phyloP scores from a whole-genome alignment of 1,140 invertebrate species.

The Chrysomallon squamiferum region DNA sequence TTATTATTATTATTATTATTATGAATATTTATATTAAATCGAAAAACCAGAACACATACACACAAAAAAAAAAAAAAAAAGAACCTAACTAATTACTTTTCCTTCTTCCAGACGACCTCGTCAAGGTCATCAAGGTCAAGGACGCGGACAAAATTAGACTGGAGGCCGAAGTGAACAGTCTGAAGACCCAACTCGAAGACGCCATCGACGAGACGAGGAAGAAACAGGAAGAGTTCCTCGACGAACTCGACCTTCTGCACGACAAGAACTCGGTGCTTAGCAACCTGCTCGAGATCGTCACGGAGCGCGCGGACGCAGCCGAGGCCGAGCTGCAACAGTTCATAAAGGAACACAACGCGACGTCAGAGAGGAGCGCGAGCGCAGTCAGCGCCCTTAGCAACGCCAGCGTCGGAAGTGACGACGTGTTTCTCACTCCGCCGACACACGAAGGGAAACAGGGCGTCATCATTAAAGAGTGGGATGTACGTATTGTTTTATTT shows the following conservation, averaged over 20 bases:
- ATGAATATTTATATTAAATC: too few species aligned
- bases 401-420: slow-evolving; percentile 56
- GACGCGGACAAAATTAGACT: slow-evolving; percentile 26
- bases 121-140: slow-evolving; percentile 19
- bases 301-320: slow-evolving; percentile 47
- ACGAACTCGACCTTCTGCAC: slow-evolving; percentile 48
- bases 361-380: slow-evolving; percentile 24
- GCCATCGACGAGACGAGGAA: slow-evolving; percentile 23
- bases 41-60: too few species aligned
- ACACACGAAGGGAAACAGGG: slow-evolving; percentile 26
- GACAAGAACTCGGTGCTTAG: slow-evolving; percentile 51
- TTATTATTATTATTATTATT: too few species aligned
- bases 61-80: too few species aligned
- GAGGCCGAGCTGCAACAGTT: slow-evolving; percentile 47
- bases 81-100: not conserved
- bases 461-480: slow-evolving; percentile 50
- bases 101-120: slow-evolving; percentile 27
- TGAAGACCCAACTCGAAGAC: slow-evolving; percentile 22
- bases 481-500: slow-evolving; percentile 30
- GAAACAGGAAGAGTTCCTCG: slow-evolving; percentile 35
- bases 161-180: slow-evolving; percentile 22
- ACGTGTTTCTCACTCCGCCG: slow-evolving; percentile 47
- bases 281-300: slow-evolving; percentile 55
- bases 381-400: slow-evolving; percentile 39
- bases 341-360: slow-evolving; percentile 13